Evolutionary conservation across 2,113 vertebrate species (phyloP), one percentile per base, ranked within the genome.

Genomic region (Serilophus lunatus): DNA sequence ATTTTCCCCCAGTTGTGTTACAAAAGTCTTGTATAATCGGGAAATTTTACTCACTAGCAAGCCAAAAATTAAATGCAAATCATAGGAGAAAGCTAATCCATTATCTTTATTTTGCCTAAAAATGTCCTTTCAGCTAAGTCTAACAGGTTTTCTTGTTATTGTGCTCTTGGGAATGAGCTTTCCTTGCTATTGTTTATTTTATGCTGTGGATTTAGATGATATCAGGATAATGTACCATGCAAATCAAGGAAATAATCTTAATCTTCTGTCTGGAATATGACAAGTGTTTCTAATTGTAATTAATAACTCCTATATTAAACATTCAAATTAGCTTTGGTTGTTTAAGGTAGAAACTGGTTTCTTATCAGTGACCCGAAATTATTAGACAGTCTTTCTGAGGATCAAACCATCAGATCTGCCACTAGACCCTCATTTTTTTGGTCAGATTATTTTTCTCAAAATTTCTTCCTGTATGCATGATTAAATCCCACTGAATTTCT

Each of bases 251-350:
- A 95, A 93, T 95, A 96, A 94, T 96, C 83, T 86, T 86, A 83
- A 78, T 92, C 64, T 93, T 95, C 92, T 95, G 72, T 92, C 92
- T 94, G 65, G 56, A 92, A 77, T 96, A 78, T 81, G 95, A 91
- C 82, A 96, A 51, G 76, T 93, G 69, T 94, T 96, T 91, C 93
- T 97, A 97, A 94, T 92, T 94, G 83, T 92, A 97, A 97, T 95
- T 95, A 97, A 94, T 97, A 94, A 69, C 86, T 77, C 29, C 6
- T 75, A 75, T 88, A 92, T 79, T 89, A 83, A 95, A 60, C 22
- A 45, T 20, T 92, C 31, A 26, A 92, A 88, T 94, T 88, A 89
- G 38, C 76, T 93, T 91, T 85, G 63, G 66, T 91, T 93, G 38
- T 86, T 93, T 93, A 82, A 95, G 56, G 49, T 90, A 77, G 59